A percentile compares a stretch with the other conserved stretches of the same genome.
phyloP scores from a whole-genome alignment of 2,888 invertebrate species.

The Agrilus cyanescens region DNA sequence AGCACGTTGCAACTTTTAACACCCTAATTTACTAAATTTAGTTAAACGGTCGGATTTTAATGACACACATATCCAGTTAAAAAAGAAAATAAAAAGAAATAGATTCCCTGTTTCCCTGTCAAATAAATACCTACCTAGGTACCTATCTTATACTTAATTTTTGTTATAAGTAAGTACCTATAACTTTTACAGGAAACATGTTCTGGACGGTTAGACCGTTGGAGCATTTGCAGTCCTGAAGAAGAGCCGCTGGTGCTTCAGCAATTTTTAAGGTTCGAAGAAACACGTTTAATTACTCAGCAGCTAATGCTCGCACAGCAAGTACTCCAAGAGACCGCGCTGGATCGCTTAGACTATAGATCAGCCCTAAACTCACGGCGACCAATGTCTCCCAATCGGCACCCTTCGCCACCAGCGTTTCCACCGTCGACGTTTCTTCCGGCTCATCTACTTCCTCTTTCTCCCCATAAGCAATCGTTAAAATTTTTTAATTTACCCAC shows the following conservation, averaged over 20 bases:
- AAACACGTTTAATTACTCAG: conserved; percentile 74
- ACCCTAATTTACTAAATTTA: too few species aligned
- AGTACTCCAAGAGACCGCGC: conserved; percentile 44
- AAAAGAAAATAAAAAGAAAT: not conserved
- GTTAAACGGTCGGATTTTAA: not conserved
- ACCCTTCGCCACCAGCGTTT: conserved; percentile 49
- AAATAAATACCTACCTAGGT: not conserved
- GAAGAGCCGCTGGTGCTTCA: conserved; percentile 86
- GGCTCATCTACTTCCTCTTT: conserved; percentile 36
- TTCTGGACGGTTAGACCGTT: conserved; percentile 74
- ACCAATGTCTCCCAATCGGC: conserved; percentile 59
- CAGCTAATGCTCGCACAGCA: conserved; percentile 49
- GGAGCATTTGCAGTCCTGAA: conserved; percentile 77
- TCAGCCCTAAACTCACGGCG: conserved; percentile 30
- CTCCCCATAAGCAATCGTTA: conserved; percentile 35
- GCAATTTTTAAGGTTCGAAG: conserved; percentile 82
- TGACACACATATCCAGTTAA: not conserved
- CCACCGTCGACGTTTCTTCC: conserved; percentile 37
- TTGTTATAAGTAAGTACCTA: too few species aligned
- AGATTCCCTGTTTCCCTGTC: not conserved
- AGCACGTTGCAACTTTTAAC: too few species aligned
- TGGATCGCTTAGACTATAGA: conserved; percentile 44
- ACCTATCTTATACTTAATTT: not conserved
- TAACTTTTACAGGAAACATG: conserved; percentile 64
- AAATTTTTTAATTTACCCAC: conserved; percentile 38